Percentiles rank a stretch among this genome's conserved stretches.
These are phyloP conservation scores for Anadara kagoshimensis DNA, from an alignment of 1,140 invertebrate genomes.

Conservation along the genomic window DNA sequence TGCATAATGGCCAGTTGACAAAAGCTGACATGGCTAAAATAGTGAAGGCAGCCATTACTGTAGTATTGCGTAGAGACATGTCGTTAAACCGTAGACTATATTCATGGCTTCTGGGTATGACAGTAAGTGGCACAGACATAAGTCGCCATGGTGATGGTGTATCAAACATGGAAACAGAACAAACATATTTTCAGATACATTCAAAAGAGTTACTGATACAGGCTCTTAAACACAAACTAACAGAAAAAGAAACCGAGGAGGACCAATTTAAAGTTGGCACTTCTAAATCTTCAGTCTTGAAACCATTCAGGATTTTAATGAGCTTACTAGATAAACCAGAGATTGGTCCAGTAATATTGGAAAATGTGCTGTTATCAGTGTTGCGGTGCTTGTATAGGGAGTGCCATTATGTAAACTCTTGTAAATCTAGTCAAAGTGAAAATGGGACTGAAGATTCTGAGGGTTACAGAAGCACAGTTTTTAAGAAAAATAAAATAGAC, in stretches of 20 bases:
- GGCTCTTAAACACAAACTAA: constrained; percentile 75
- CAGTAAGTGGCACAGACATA: constrained; percentile 29
- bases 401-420: constrained; percentile 39
- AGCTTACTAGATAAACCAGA: constrained; percentile 93
- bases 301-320: constrained; percentile 89
- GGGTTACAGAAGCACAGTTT: constrained; percentile 24
- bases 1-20: constrained; percentile 86
- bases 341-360: constrained; percentile 88
- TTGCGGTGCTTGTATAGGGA: constrained; percentile 80
- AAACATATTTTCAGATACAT: constrained; percentile 83
- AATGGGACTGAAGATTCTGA: constrained; percentile 9
- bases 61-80: constrained; percentile 92
- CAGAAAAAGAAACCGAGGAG: constrained; percentile 54
- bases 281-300: constrained; percentile 73
- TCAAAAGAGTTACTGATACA: constrained; percentile 79
- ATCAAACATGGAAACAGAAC: constrained; percentile 59
- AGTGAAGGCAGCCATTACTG: constrained; percentile 86
- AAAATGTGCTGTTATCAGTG: constrained; percentile 89
- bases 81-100: constrained; percentile 91
- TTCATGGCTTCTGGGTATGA: constrained; percentile 85
- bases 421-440: constrained; percentile 12
- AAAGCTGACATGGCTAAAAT: constrained; percentile 85
- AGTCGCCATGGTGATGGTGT: constrained; percentile 44
- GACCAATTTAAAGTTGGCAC: constrained; percentile 8
- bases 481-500: constrained; percentile 34